Base-by-base conservation (phyloP, 2,888 invertebrate species). In the Campaea margaritaria region DNA sequence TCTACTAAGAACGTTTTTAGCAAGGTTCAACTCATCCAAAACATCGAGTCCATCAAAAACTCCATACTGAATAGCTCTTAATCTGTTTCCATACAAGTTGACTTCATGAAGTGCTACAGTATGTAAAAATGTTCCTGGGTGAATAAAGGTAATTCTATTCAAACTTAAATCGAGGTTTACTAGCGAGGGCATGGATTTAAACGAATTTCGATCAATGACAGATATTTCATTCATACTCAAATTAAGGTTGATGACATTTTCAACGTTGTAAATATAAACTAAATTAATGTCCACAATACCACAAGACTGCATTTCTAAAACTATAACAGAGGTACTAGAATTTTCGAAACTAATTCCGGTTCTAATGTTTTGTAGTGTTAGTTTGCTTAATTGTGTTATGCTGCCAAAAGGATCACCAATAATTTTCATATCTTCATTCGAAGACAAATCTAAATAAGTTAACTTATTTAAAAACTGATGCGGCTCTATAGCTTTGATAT, bases 161-260 rank as follows among this genome's bases (percentile, higher is more conserved):
- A 21, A 21, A 21, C 21, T 21, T 38, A 71, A 51, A 60, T 73
- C 71, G 11, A 73, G 60, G 7, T 14, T 44, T 7, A 48, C 41
- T 0, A 72, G 58, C 8, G 53, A 46, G 21, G 54, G 53, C 56
- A 69, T 58, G 38, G 39, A 51, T 55, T 62, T 51, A 58, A 72
- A 68, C 16, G 70, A 69, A 51, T 57, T 44, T 53, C 68, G 69
- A 48, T 72, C 66, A 21, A 72, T 50, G 16, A 21, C 49, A 9
- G 49, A 9, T 15, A 72, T 67, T 42, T 57, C 47, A 54, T 72
- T 72, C 12, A 15, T 43, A 45, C 68, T 66, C 8, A 72, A 57
- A 48, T 68, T 57, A 13, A 72, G 60, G 27, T 58, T 49, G 9
- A 13, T 16, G 7, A 70, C 27, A 41, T 55, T 42, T 9, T 41